These are phyloP conservation scores for Drosophila cardini DNA, from an alignment of 1,140 invertebrate species.

Conservation along the genomic window DNA sequence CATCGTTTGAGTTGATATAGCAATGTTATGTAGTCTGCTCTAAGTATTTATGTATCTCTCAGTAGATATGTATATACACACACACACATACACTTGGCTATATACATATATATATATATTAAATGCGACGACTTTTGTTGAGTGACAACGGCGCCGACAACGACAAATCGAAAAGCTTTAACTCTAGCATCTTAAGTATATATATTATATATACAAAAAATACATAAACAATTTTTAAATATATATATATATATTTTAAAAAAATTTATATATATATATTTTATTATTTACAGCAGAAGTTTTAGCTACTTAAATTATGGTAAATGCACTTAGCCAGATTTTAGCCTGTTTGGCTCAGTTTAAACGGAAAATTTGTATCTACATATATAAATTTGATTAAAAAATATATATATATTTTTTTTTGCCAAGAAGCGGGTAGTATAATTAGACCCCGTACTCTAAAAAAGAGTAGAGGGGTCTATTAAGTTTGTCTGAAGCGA, in stretches of 20 bases:
- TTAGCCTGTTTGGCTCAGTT: too few relatives aligned
- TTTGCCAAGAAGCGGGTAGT: too few relatives aligned
- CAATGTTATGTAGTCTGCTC: constrained; percentile 63
- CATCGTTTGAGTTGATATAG: constrained; percentile 76
- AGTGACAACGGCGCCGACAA: constrained; percentile 73
- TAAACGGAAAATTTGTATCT: too few relatives aligned
- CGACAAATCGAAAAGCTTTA: constrained; percentile 30
- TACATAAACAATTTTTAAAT: neutral
- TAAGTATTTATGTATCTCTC: constrained; percentile 24
- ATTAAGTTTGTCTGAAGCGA: too few relatives aligned
- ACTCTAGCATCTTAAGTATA: neutral
- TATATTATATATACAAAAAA: neutral
- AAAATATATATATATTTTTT: too few relatives aligned
- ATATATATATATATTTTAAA: neutral
- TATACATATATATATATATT: constrained; percentile 23
- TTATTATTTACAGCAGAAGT: too few relatives aligned
- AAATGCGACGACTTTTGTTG: constrained; percentile 55
- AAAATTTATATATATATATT: neutral
- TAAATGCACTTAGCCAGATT: too few relatives aligned
- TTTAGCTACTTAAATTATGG: too few relatives aligned
- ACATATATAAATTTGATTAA: too few relatives aligned
- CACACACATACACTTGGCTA: constrained; percentile 6
- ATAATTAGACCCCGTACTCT: too few relatives aligned
- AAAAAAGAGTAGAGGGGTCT: too few relatives aligned
- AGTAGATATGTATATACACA: constrained; percentile 1